Conservation (phyloP, 2,888 invertebrate genomes). For the Liopterus haemorrhoidalis region DNA sequence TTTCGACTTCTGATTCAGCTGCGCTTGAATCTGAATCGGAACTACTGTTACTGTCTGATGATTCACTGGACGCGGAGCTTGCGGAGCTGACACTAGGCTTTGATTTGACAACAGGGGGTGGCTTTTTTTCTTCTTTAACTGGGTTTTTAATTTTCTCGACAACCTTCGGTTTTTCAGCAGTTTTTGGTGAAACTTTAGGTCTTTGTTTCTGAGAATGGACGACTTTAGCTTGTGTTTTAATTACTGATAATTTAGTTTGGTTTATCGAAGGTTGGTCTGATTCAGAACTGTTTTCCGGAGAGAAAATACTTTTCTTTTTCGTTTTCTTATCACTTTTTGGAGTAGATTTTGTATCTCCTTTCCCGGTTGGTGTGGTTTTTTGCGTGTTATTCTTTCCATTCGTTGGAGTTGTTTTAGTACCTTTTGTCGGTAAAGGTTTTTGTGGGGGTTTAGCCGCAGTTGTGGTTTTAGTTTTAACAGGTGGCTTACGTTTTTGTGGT, state of each 20-base stretch:
- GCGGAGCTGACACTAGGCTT: slow-evolving; percentile 55
- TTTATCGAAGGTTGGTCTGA: slow-evolving; percentile 47
- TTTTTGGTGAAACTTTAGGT: slow-evolving; percentile 45
- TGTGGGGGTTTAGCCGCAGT: slow-evolving; percentile 53
- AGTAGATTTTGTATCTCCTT: slow-evolving; percentile 34
- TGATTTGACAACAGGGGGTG: slow-evolving; percentile 49
- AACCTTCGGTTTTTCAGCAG: slow-evolving; percentile 39
- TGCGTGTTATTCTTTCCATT: slow-evolving; percentile 29
- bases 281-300: slow-evolving; percentile 71
- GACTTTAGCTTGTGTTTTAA: slow-evolving; percentile 42
- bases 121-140: slow-evolving; percentile 40
- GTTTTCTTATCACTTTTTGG: slow-evolving; percentile 36
- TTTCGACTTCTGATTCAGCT: slow-evolving; percentile 36
- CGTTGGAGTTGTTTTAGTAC: slow-evolving; percentile 38
- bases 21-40: slow-evolving; percentile 42
- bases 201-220: slow-evolving; percentile 39
- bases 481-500: slow-evolving; percentile 49
- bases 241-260: slow-evolving; percentile 43
- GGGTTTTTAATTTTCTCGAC: slow-evolving; percentile 48
- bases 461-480: slow-evolving; percentile 59
- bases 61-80: slow-evolving; percentile 42
- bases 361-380: slow-evolving; percentile 25
- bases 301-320: slow-evolving; percentile 76
- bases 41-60: slow-evolving; percentile 39
- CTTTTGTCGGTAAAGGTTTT: slow-evolving; percentile 42